These are phyloP conservation scores for Scomber japonicus DNA, from an alignment of 2,113 vertebrate species.

Conservation along the genomic window DNA sequence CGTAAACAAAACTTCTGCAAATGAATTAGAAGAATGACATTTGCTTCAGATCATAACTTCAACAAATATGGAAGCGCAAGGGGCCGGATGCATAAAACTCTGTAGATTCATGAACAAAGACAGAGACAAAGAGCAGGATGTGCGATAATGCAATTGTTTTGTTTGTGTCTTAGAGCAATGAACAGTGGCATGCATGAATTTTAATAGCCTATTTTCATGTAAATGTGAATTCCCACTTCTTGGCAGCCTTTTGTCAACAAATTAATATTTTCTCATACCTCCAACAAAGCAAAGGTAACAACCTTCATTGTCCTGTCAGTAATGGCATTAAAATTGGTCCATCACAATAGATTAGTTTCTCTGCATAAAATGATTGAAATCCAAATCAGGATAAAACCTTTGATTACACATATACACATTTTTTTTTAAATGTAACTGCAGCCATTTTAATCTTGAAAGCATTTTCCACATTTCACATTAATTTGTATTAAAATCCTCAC, in stretches of 20 bases:
- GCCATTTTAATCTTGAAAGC: background rate
- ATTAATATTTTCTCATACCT: constrained; percentile 64
- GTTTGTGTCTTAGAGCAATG: constrained; percentile 71
- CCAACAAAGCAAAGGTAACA: constrained; percentile 51
- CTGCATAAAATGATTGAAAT: constrained; percentile 33
- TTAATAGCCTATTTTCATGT: constrained; percentile 80
- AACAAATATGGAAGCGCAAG: constrained; percentile 60
- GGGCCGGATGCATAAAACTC: background rate
- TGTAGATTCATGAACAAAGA: constrained; percentile 23
- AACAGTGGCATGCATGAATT: constrained; percentile 65
- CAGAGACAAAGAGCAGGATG: constrained; percentile 65
- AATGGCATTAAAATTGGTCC: constrained; percentile 41
- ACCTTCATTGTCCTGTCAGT: constrained; percentile 49
- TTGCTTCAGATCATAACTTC: constrained; percentile 61
- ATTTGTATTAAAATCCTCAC: no score
- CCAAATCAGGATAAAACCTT: constrained; percentile 14
- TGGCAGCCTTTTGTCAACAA: constrained; percentile 69
- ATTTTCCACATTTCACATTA: no score
- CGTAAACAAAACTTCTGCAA: constrained; percentile 49
- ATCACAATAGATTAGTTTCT: constrained; percentile 35
- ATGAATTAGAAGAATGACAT: constrained; percentile 40
- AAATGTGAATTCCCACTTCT: constrained; percentile 71
- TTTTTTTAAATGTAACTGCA: constrained; percentile 8
- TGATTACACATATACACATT: background rate
- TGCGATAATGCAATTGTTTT: constrained; percentile 70